phyloP scores from a whole-genome alignment of 2,888 invertebrate species.

The Glyphotaelius pellucidus region DNA sequence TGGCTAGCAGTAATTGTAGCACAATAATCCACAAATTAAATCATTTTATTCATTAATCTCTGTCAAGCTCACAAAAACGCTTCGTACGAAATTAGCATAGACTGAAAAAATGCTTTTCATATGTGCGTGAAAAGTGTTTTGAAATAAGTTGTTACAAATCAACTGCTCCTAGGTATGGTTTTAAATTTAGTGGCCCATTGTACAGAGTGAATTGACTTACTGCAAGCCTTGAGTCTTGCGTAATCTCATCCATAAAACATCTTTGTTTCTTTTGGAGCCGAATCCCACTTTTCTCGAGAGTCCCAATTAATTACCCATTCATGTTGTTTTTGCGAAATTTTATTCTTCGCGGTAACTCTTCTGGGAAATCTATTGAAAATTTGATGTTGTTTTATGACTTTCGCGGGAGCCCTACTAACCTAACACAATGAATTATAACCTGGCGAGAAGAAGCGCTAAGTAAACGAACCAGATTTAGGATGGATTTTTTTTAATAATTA shows the following conservation, averaged over 20 bases:
- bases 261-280: conserved; percentile 25
- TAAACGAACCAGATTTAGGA: background rate
- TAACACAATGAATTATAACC: background rate
- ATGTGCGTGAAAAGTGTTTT: conserved; percentile 23
- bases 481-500: too few species aligned
- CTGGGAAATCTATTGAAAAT: background rate
- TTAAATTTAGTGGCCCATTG: conserved; percentile 17
- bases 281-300: conserved; percentile 20
- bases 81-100: conserved; percentile 1
- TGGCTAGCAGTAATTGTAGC: conserved; percentile 26
- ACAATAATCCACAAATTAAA: conserved; percentile 28
- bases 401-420: background rate
- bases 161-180: background rate
- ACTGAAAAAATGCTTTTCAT: conserved; percentile 25
- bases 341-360: background rate
- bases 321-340: conserved; percentile 22
- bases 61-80: conserved; percentile 11
- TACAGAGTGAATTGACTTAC: conserved; percentile 6
- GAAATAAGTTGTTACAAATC: background rate
- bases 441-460: background rate
- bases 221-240: background rate
- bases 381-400: background rate
- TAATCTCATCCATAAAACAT: conserved; percentile 22
- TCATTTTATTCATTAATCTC: conserved; percentile 25
- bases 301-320: conserved; percentile 31